phyloP scores from a whole-genome alignment of 1,140 invertebrate species.

The Drosophila novamexicana region DNA sequence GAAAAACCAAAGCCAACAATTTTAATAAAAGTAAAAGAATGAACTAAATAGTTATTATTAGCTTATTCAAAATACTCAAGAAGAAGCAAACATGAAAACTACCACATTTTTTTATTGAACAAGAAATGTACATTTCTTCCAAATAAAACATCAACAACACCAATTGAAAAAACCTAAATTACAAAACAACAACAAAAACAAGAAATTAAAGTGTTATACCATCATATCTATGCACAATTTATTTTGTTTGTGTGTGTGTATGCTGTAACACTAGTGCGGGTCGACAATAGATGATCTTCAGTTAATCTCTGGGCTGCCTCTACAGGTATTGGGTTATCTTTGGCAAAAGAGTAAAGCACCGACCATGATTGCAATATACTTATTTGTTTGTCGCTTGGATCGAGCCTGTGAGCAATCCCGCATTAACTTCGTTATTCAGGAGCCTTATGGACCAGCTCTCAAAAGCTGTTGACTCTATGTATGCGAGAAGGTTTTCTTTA shows the following conservation, averaged over 20 bases:
- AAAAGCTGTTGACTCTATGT: too few relatives aligned
- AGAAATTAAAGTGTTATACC: constrained; percentile 75
- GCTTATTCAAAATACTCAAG: constrained; percentile 73
- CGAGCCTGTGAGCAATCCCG: too few relatives aligned
- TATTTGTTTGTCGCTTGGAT: too few relatives aligned
- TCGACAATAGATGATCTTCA: not conserved
- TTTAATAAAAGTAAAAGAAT: constrained; percentile 83
- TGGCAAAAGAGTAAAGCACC: too few relatives aligned
- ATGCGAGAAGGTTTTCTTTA: too few relatives aligned
- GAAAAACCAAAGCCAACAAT: constrained; percentile 73
- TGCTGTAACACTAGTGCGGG: constrained; percentile 23
- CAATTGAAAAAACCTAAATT: constrained; percentile 48
- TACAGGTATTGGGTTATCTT: too few relatives aligned
- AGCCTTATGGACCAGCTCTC: too few relatives aligned
- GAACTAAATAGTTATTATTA: constrained; percentile 84
- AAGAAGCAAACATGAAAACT: constrained; percentile 50
- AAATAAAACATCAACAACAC: constrained; percentile 74
- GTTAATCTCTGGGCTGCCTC: not conserved
- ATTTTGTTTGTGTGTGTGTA: constrained; percentile 62
- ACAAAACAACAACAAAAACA: constrained; percentile 44
- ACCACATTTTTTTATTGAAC: constrained; percentile 67
- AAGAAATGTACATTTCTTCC: constrained; percentile 77
- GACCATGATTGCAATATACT: too few relatives aligned
- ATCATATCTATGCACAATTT: constrained; percentile 70
- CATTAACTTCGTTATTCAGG: too few relatives aligned